Evolutionary conservation across 35 echinoderm and acorn worm genomes (phyloP).

Genomic region (Chiridota heheva): DNA sequence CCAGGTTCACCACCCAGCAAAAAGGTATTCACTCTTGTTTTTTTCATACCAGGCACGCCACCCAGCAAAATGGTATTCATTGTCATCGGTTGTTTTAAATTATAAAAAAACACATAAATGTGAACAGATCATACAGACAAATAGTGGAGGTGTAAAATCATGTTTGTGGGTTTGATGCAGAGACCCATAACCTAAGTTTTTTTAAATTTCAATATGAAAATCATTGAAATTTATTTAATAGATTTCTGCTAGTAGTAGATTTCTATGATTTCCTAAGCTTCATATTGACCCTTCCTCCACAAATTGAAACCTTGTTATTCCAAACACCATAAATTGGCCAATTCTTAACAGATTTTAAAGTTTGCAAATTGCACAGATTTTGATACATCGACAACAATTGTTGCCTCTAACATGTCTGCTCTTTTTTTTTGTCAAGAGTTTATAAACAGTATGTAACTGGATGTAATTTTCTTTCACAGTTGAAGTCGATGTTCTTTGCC

Average conservation of each 20-base stretch:
- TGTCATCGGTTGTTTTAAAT: background rate
- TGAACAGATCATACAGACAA: background rate
- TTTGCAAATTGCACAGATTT: too few relatives aligned
- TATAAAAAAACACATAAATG: background rate
- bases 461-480: conserved; percentile 50
- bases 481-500: conserved; percentile 99
- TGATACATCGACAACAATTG: background rate
- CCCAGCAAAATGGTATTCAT: background rate
- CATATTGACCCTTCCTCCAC: too few relatives aligned
- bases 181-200: background rate
- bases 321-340: too few relatives aligned
- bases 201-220: too few relatives aligned
- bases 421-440: background rate
- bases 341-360: too few relatives aligned
- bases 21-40: conserved; percentile 40
- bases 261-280: too few relatives aligned
- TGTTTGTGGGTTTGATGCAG: background rate
- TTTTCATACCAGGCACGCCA: too few relatives aligned
- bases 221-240: too few relatives aligned
- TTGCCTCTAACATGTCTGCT: background rate
- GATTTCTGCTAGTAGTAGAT: too few relatives aligned
- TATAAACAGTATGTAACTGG: background rate
- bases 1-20: conserved; percentile 87
- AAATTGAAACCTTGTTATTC: too few relatives aligned
- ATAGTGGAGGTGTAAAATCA: background rate